phyloP scores from a whole-genome alignment of 30 jellyfish, hydroid and myxozoan genomes.

The Rhopilema esculentum region DNA sequence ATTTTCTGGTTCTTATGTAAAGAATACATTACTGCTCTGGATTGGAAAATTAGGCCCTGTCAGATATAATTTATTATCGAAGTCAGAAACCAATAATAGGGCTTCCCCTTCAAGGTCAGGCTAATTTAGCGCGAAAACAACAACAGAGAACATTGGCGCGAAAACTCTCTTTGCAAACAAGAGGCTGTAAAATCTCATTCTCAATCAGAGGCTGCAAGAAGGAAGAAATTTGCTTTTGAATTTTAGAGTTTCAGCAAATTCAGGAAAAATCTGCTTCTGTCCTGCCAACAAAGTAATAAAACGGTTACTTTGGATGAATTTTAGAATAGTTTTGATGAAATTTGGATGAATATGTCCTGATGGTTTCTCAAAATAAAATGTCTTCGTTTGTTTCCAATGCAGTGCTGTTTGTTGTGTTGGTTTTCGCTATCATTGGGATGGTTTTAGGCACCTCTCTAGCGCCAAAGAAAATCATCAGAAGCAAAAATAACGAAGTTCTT shows the following conservation, averaged over 20 bases:
- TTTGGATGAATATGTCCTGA: neutral
- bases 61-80: no score
- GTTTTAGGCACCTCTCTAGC: neutral
- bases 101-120: neutral
- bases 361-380: neutral
- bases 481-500: neutral
- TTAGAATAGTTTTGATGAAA: no score
- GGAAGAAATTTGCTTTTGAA: neutral
- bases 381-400: neutral
- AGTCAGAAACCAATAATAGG: no score
- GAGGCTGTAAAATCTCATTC: neutral
- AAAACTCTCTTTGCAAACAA: neutral
- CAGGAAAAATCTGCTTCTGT: no score
- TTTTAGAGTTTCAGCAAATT: neutral
- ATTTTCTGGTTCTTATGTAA: no score
- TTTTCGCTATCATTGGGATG: no score
- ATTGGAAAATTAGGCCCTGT: no score
- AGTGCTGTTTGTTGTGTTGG: neutral
- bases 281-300: no score
- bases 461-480: slow-evolving; percentile 26
- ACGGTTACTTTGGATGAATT: no score
- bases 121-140: neutral
- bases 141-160: neutral
- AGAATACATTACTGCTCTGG: no score
- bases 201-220: neutral